Evolutionary conservation across 2,888 invertebrate species (phyloP).

Genomic region (Drosophila algonquin): DNA sequence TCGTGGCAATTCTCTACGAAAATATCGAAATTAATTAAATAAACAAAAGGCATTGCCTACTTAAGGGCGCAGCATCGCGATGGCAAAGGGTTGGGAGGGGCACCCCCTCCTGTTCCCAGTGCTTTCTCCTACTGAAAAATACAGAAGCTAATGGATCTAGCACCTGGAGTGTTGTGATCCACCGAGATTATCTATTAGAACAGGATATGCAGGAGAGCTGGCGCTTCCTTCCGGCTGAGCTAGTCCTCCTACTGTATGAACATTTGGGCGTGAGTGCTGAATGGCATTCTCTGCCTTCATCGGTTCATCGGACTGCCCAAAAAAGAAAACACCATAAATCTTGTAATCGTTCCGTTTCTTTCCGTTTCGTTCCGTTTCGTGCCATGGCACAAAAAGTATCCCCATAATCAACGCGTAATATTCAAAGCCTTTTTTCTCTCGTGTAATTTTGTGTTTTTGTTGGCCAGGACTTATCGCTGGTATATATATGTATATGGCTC

Average conservation of each 20-base stretch:
- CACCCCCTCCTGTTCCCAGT: no score
- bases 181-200: no score
- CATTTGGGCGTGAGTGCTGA: no score
- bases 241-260: no score
- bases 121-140: no score
- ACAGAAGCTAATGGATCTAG: no score
- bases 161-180: no score
- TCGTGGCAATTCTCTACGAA: background rate
- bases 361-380: constrained; percentile 1
- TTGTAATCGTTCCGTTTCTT: constrained; percentile 27
- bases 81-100: no score
- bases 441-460: background rate
- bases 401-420: constrained; percentile 36
- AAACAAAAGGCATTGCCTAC: constrained; percentile 16
- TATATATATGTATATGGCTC: constrained; percentile 4
- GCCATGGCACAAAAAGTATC: background rate
- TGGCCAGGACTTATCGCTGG: constrained; percentile 16
- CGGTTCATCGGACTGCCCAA: background rate
- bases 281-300: no score
- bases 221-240: no score
- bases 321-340: constrained; percentile 17
- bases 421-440: constrained; percentile 24
- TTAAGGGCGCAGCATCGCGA: background rate
- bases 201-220: no score
- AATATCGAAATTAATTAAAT: constrained; percentile 34